Conservation (phyloP, 2,113 vertebrate genomes). For the Blennius ocellaris region DNA sequence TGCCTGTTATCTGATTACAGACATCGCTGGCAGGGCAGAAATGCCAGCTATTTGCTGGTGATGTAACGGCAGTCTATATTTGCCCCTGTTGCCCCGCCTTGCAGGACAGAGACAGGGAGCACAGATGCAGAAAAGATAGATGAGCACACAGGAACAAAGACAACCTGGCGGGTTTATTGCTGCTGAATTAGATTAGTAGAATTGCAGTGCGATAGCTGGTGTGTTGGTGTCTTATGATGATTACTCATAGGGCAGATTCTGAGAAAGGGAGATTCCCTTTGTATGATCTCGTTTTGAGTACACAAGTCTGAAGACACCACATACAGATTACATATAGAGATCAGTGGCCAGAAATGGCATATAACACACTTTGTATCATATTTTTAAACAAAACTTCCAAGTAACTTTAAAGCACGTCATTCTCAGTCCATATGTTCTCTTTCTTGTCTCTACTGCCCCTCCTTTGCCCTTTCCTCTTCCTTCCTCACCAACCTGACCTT, state of each 20-base stretch:
- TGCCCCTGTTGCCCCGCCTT: slow-evolving; percentile 42
- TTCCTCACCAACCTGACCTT: not conserved
- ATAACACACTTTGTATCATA: no score
- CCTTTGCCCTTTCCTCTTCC: not conserved
- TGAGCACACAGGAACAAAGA: slow-evolving; percentile 4
- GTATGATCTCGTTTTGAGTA: slow-evolving; percentile 73
- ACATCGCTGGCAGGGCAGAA: slow-evolving; percentile 68
- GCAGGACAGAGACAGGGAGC: slow-evolving; percentile 32
- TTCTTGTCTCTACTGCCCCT: not conserved
- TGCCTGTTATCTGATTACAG: slow-evolving; percentile 59
- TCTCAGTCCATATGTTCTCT: no score
- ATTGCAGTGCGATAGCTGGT: slow-evolving; percentile 1
- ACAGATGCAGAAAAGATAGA: slow-evolving; percentile 23
- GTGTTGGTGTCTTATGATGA: slow-evolving; percentile 75
- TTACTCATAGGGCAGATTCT: slow-evolving; percentile 84
- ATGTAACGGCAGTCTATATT: slow-evolving; percentile 69
- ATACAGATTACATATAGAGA: not conserved
- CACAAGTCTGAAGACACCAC: slow-evolving; percentile 72
- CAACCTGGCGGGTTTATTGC: not conserved
- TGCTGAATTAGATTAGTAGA: not conserved
- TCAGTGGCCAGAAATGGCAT: no score
- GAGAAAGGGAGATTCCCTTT: slow-evolving; percentile 61
- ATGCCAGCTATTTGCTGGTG: slow-evolving; percentile 66
- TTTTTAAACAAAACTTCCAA: not conserved
- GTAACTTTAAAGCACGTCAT: no score